These are phyloP conservation scores for Nematolebias whitei DNA, from an alignment of 2,113 vertebrate genomes.

Conservation along the genomic window DNA sequence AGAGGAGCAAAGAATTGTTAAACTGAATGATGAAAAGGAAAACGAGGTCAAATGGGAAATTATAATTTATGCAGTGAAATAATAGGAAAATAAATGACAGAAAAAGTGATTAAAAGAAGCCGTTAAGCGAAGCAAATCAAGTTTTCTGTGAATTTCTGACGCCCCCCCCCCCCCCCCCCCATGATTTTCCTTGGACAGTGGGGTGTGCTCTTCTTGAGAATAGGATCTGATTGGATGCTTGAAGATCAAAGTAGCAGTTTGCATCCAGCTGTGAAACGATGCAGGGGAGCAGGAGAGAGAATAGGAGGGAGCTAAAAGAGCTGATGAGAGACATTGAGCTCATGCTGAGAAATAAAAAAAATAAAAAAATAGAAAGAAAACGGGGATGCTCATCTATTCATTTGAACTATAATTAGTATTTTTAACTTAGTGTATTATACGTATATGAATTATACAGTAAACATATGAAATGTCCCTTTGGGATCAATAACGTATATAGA, in stretches of 20 bases:
- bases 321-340: background rate
- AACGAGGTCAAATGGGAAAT: no score
- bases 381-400: background rate
- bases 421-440: background rate
- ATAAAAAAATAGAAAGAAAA: no score
- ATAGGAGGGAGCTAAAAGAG: background rate
- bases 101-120: background rate
- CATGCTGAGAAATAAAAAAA: constrained; percentile 6
- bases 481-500: no score
- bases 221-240: constrained; percentile 35
- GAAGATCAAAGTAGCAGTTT: constrained; percentile 28
- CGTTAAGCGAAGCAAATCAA: no score
- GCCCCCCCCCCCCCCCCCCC: no score
- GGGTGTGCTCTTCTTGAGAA: constrained; percentile 28
- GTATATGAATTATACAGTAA: background rate
- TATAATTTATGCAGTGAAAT: background rate
- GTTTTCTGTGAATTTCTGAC: no score
- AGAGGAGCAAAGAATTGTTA: no score
- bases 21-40: no score
- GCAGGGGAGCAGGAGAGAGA: background rate
- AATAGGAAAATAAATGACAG: background rate
- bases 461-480: no score
- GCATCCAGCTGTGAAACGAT: constrained; percentile 8
- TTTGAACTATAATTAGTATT: background rate
- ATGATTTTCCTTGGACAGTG: constrained; percentile 13